Evolutionary conservation across 2,888 invertebrate species (phyloP), one percentile per base, ranked within the genome.

Genomic region (Drosophila kambysellisi): DNA sequence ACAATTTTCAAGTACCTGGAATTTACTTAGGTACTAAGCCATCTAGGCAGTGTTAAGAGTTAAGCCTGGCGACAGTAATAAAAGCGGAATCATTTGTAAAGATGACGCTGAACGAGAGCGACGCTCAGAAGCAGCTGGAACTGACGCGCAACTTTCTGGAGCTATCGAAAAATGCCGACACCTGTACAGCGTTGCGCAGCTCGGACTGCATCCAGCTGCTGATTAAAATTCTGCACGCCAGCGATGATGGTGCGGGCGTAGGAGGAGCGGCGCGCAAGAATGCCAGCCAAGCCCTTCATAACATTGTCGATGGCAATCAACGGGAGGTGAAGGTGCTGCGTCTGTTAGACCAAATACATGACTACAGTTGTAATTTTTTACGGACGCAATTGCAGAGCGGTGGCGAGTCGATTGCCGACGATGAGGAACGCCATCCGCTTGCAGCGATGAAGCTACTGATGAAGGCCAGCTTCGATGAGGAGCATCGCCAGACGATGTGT

Each of bases 391-490:
- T 95, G 58, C 94, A 94, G 64, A 95, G 94, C 83, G 95, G 95
- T 46, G 94, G 94, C 0, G 95, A 94, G 76, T 91, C 92, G 0
- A 93, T 94, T 50, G 94, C 95, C 81, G 96, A 96, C 81, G 96
- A 96, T 79, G 94, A 95, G 48, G 97, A 97, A 71, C 96, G 96
- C 72, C 98, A 99, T 94, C 98, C 98, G 0, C 95, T 97, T 72
- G 96, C 97, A 76, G 97, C 97, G 56, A 97, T 99, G 74, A 98
- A 98, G 17, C 97, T 98, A 70, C 94, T 99, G 56, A 99, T 99
- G 98, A 98, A 99, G 92, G 94, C 98, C 32, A 99, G 99, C 0
- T 99, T 99, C 93, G 99, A 99, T 91, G 99, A 99, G 92, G 98
- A 99, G 81, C 98, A 99, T 92, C 95, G 99, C 17, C 97, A 98